Conservation (phyloP, 1,140 invertebrate species). For the Dreissena polymorpha region DNA sequence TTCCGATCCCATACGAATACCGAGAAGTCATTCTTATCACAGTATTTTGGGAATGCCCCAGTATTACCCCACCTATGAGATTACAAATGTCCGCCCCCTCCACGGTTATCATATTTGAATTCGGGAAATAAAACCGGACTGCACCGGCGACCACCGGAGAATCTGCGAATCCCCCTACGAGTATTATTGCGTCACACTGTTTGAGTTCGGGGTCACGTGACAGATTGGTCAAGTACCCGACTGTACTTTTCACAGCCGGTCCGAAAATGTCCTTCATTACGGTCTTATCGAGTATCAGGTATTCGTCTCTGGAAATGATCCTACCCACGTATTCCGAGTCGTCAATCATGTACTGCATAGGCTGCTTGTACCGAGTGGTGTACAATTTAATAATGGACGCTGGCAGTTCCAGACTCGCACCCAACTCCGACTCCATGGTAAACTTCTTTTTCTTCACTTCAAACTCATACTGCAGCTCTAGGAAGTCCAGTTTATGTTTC, state of each 20-base stretch:
- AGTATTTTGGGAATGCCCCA: slow-evolving; percentile 33
- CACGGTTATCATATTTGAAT: slow-evolving; percentile 33
- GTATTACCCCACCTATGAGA: slow-evolving; percentile 26
- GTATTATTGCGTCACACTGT: slow-evolving; percentile 40
- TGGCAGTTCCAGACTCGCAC: slow-evolving; percentile 29
- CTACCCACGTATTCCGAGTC: slow-evolving; percentile 50
- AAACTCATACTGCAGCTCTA: slow-evolving; percentile 52
- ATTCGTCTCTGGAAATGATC: slow-evolving; percentile 36
- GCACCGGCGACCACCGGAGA: slow-evolving; percentile 43
- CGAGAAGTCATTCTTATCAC: neutral
- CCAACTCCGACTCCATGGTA: slow-evolving; percentile 28
- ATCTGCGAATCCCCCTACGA: slow-evolving; percentile 45
- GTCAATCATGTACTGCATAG: slow-evolving; percentile 42
- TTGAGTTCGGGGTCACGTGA: slow-evolving; percentile 45
- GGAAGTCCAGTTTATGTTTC: slow-evolving; percentile 35
- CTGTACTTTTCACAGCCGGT: slow-evolving; percentile 46
- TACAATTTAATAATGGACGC: slow-evolving; percentile 39
- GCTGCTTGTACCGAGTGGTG: slow-evolving; percentile 40
- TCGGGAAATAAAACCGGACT: slow-evolving; percentile 50
- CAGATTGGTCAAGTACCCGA: slow-evolving; percentile 51
- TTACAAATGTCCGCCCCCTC: slow-evolving; percentile 15
- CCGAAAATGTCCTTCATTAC: slow-evolving; percentile 55
- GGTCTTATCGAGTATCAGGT: slow-evolving; percentile 46
- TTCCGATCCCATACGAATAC: slow-evolving; percentile 40
- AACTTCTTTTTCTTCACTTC: slow-evolving; percentile 42